Conservation (phyloP, 2,113 vertebrate genomes). For the Verasper variegatus region DNA sequence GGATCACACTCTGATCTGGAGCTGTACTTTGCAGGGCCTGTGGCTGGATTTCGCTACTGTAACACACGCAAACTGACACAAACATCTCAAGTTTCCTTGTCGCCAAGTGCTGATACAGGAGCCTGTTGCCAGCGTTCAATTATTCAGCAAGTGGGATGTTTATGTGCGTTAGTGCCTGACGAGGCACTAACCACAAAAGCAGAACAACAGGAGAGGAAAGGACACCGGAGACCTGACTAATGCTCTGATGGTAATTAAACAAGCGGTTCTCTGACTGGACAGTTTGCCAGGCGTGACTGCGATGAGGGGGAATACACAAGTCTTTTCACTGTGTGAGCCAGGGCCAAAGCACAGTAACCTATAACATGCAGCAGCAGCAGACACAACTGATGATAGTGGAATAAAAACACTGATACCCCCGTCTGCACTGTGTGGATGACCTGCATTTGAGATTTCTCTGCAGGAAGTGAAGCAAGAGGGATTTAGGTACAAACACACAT, state of each 20-base stretch:
- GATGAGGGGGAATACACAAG: background rate
- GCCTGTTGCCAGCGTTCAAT: constrained; percentile 63
- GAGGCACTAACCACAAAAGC: constrained; percentile 13
- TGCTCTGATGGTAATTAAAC: background rate
- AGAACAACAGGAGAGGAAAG: constrained; percentile 9
- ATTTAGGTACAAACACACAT: no score
- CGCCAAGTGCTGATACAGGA: constrained; percentile 47
- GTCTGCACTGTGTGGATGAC: background rate
- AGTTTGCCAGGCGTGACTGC: background rate
- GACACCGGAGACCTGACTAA: background rate
- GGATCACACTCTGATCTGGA: background rate
- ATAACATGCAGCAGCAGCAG: background rate
- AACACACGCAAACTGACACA: constrained; percentile 24
- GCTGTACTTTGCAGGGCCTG: background rate
- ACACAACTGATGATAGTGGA: background rate
- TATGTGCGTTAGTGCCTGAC: constrained; percentile 25
- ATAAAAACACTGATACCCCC: background rate
- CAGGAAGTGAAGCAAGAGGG: background rate
- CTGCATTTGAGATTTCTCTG: background rate
- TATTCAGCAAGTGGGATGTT: constrained; percentile 64
- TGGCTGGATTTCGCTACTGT: background rate
- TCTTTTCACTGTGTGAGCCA: background rate
- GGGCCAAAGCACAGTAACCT: background rate
- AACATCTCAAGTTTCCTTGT: constrained; percentile 47
- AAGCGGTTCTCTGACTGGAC: background rate